Conservation (phyloP, 2,888 invertebrate genomes). For the Apeira syringaria region DNA sequence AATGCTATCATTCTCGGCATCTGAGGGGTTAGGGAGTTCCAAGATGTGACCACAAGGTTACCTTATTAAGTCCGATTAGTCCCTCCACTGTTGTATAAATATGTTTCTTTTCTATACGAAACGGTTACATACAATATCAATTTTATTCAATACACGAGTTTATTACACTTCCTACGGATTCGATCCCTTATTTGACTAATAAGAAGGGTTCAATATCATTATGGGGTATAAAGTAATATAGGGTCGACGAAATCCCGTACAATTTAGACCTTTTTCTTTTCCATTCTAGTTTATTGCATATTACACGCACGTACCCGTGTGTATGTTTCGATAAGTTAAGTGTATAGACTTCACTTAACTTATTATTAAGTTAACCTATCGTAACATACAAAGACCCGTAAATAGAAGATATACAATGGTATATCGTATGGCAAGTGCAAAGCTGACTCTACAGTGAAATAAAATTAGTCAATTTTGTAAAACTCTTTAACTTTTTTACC, state of each 20-base stretch:
- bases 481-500: no score
- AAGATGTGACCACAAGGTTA: no score
- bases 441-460: no score
- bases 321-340: not conserved
- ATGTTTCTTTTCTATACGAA: not conserved
- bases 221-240: constrained; percentile 27
- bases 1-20: no score
- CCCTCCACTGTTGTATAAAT: not conserved
- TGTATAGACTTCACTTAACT: no score
- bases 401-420: no score
- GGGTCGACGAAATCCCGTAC: constrained; percentile 25
- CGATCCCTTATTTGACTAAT: constrained; percentile 34
- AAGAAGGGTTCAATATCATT: constrained; percentile 33
- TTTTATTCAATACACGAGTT: constrained; percentile 21
- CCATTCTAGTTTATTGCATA: constrained; percentile 27
- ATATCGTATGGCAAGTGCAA: no score
- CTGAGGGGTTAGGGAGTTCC: no score
- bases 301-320: constrained; percentile 10
- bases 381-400: no score
- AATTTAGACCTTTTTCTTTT: constrained; percentile 24
- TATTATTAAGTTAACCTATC: no score
- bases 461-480: no score
- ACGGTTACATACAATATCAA: constrained; percentile 15
- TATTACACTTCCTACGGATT: constrained; percentile 20
- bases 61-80: not conserved